Evolutionary conservation across 1,140 invertebrate species (phyloP), one percentile per base, ranked within the genome.

Genomic region (Drosophila pruinosa): DNA sequence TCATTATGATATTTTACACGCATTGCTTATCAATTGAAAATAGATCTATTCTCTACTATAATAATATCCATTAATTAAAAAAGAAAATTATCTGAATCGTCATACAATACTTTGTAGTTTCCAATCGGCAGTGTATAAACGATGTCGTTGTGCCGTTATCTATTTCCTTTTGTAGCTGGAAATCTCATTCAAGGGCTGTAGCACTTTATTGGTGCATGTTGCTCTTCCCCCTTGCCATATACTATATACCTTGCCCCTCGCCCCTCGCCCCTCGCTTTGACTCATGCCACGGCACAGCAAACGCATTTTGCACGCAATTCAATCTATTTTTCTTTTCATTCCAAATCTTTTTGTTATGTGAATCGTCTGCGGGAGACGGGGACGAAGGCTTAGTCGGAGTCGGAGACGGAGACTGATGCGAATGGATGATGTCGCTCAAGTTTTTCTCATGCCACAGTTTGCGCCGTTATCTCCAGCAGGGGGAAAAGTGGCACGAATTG

Each of bases 271-370:
- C 38, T 28, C 31, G 39, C 28, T 17, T 48, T 26, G 21, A 19
- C n/a, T 22, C 57, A 4, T 15, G 71, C 53, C 50, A 69, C n/a
- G 72, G 65, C 82, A 78, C 74, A 34, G 77, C 64, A 76, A 75
- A 86, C 82, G 81, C 81, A 86, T 88, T 86, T 86, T 71, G 78
- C 81, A 86, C 81, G 82, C 82, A 88, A 88, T 88, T 86, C 81
- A 86, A 86, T 86, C 78, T 82, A 88, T 75, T 78, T 78, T 64
- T 53, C 72, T 82, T 82, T 85, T 86, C 78, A 82, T 73, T 53
- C 41, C n/a, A 54, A 78, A 86, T 89, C 83, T 75, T 81, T 88
- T 88, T 88, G 82, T 82, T 75, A 78, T 63, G 67, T 57, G 28
- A 50, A 31, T 56, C 38, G 50, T 17, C 53, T 52, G 53, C 34